phyloP scores from a whole-genome alignment of 1,140 invertebrate species.

The Ceratoteleas bidentatus region DNA sequence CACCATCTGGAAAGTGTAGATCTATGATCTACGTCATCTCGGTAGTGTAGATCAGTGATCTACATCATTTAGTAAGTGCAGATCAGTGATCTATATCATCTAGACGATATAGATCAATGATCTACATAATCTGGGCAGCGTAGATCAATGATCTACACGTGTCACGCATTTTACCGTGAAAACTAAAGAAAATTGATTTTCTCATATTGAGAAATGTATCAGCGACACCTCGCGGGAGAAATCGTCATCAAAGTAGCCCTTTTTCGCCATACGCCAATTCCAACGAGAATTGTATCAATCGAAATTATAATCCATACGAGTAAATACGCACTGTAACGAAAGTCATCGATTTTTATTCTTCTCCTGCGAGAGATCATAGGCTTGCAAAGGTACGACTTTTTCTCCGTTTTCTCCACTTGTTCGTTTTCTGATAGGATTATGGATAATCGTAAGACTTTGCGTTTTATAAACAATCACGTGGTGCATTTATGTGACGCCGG shows the following conservation, averaged over 20 bases:
- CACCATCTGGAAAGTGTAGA: too few relatives aligned
- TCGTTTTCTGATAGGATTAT: slow-evolving; percentile 5
- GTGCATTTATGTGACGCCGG: slow-evolving; percentile 20
- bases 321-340: neutral
- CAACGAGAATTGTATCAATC: neutral
- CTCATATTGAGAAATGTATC: slow-evolving; percentile 79
- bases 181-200: slow-evolving; percentile 67
- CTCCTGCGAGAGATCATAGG: too few relatives aligned
- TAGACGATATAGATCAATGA: too few relatives aligned
- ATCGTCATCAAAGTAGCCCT: neutral
- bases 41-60: too few relatives aligned
- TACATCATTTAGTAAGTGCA: too few relatives aligned
- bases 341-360: neutral
- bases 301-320: neutral
- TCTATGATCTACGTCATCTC: too few relatives aligned
- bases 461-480: slow-evolving; percentile 29
- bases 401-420: slow-evolving; percentile 19
- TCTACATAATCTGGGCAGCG: too few relatives aligned
- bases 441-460: slow-evolving; percentile 37
- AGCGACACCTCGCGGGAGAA: slow-evolving; percentile 14
- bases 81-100: too few relatives aligned
- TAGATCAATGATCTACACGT: too few relatives aligned
- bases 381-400: slow-evolving; percentile 3
- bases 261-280: neutral
- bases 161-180: too few relatives aligned